These are phyloP conservation scores for Coleophora deauratella DNA, from an alignment of 2,888 invertebrate species.

Conservation along the genomic window DNA sequence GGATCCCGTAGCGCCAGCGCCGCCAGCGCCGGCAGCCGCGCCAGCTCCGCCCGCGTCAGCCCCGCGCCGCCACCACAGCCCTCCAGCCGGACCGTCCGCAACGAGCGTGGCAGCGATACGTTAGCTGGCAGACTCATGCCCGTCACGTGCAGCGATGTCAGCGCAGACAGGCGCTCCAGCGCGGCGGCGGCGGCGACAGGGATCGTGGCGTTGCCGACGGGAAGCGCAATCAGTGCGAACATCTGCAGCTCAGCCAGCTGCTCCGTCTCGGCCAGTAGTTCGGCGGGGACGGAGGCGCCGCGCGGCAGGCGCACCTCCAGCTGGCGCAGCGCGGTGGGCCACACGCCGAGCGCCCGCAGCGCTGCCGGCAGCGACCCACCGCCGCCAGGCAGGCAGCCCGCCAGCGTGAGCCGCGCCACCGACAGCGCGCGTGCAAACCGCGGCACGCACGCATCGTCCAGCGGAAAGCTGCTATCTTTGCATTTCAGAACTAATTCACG, in stretches of 20 bases:
- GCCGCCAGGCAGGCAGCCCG: conserved; percentile 14
- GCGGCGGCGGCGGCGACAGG: conserved; percentile 4
- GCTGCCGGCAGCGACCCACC: conserved; percentile 7
- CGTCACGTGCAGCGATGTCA: not conserved
- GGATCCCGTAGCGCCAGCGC: conserved; percentile 6
- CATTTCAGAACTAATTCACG: conserved; percentile 13
- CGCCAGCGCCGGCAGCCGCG: conserved; percentile 9
- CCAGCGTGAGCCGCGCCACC: conserved; percentile 11
- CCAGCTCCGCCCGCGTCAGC: not conserved
- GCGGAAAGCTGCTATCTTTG: conserved; percentile 7
- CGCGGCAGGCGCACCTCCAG: conserved; percentile 1
- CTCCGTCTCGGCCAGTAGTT: conserved; percentile 1
- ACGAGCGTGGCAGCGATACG: conserved; percentile 6
- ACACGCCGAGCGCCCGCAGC: conserved; percentile 15
- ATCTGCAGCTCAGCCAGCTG: conserved; percentile 12
- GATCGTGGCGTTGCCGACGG: too few species aligned
- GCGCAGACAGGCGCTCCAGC: conserved; percentile 5
- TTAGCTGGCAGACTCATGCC: conserved; percentile 5
- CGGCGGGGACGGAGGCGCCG: conserved; percentile 5
- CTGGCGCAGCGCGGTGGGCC: conserved; percentile 1
- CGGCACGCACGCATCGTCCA: conserved; percentile 17
- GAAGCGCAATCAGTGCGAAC: conserved; percentile 7
- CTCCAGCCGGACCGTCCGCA: not conserved
- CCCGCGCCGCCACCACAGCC: not conserved
- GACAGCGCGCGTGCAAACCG: conserved; percentile 10